phyloP scores from a whole-genome alignment of 2,113 vertebrate species.

The Menura novaehollandiae region DNA sequence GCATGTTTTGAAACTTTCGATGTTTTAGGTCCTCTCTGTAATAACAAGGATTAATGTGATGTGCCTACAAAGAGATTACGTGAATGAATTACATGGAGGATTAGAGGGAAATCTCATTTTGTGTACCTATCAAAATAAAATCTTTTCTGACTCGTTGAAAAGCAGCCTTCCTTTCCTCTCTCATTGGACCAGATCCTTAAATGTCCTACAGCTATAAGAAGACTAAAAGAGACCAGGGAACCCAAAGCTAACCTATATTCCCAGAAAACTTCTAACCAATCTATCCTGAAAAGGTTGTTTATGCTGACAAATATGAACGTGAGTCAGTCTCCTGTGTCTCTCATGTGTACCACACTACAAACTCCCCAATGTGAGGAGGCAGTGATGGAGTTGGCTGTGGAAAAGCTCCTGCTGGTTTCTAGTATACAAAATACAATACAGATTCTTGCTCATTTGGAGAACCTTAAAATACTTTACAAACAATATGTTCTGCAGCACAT shows the following conservation, averaged over 20 bases:
- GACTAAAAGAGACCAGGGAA: background rate
- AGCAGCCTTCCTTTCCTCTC: background rate
- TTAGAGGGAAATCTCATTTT: conserved; percentile 47
- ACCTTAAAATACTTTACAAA: background rate
- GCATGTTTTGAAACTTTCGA: background rate
- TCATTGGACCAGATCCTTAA: background rate
- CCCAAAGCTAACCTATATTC: background rate
- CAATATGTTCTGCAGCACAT: background rate
- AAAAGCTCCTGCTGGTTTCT: background rate
- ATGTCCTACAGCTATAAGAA: background rate
- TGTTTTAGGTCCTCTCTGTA: background rate
- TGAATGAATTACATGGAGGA: conserved; percentile 43
- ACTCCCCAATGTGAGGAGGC: background rate
- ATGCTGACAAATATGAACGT: background rate
- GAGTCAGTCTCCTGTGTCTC: background rate
- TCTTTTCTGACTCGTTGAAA: background rate
- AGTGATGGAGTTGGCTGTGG: background rate
- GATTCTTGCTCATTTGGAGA: background rate
- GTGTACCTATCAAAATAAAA: conserved; percentile 38
- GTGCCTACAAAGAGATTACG: conserved; percentile 31
- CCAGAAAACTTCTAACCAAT: background rate
- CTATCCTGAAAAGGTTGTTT: background rate
- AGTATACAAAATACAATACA: background rate
- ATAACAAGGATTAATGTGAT: conserved; percentile 52
- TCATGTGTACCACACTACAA: background rate